Base-by-base conservation (phyloP, 2,113 vertebrate genomes). In the Notechis scutatus region DNA sequence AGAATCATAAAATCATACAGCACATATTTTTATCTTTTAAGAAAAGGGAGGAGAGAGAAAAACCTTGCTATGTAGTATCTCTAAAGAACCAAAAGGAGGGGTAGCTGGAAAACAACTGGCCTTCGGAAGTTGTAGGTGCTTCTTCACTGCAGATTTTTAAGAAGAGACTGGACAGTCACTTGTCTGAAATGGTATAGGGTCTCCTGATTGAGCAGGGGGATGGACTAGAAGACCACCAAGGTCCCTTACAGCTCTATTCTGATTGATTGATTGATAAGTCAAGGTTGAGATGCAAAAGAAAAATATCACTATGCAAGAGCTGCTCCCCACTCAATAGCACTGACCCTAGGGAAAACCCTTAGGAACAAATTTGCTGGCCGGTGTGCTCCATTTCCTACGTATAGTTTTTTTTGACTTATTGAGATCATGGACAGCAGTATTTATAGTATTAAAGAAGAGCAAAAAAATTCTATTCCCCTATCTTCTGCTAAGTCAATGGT, bases 1-100 rank as follows among this genome's bases (percentile, higher is more conserved):
- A 0, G 57, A 2, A 1, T 4, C 0, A 1, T 8, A 0, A 12
- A n/a, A 15, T 69, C 29, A n/a, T n/a, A 69, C 61, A 69, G 5
- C 12, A 29, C 8, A 23, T 89, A 90, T 7, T 8, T 89, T 93
- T 34, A 23, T 85, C 94, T 89, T 96, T 93, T 94, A 39, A 92
- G 20, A 85, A 56, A 47, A 18, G 24, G 69, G 0, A 20, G 24
- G 18, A 18, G n/a, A 89, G 39, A 12, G 61, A 90, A 61, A n/a
- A 61, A 56, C 52, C 54, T 45, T 0, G 1, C 59, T 55, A 86
- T 14, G 57, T 90, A 91, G 1, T 85, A 9, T 91, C 74, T 23
- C 47, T 0, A 0, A n/a, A 92, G 92, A 92, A 50, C 47, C 24
- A 47, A 15, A 34, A 81, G 57, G 34, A 21, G 90, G 91, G 45